A percentile compares a stretch with the other conserved stretches of the same genome.
These are phyloP conservation scores for Acrossocheilus fasciatus DNA, from an alignment of 2,797 vertebrate genomes.

Conservation along the genomic window DNA sequence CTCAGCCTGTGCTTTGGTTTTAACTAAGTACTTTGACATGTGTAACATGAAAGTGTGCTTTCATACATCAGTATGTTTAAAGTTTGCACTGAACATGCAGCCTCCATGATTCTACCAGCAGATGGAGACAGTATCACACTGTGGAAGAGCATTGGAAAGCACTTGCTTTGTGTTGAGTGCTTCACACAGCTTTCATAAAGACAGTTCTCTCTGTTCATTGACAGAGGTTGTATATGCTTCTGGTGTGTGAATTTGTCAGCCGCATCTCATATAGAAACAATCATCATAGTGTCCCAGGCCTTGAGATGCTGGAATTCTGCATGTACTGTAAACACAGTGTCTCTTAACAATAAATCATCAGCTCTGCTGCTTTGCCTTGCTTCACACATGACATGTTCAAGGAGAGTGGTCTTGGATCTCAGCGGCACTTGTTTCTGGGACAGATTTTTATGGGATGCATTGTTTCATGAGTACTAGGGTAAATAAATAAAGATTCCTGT, in stretches of 20 bases:
- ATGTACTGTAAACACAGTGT: background rate
- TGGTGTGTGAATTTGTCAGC: background rate
- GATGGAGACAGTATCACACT: constrained; percentile 52
- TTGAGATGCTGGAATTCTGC: background rate
- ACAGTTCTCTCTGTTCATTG: background rate
- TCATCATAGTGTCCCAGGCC: background rate
- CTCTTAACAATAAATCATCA: background rate
- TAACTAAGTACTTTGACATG: background rate
- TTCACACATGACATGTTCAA: background rate
- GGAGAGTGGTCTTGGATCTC: background rate
- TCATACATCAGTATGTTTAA: background rate
- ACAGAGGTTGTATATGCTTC: background rate
- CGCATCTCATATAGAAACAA: background rate
- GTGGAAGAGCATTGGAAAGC: background rate
- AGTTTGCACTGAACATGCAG: background rate
- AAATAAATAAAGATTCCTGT: background rate
- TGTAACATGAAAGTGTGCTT: too few relatives aligned
- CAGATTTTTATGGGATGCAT: background rate
- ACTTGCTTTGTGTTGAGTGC: background rate
- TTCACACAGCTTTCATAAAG: background rate
- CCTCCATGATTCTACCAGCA: constrained; percentile 31
- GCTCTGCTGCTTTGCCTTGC: background rate
- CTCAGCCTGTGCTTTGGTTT: background rate
- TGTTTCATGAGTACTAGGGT: background rate
- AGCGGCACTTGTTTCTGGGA: background rate